Evolutionary conservation across 2,113 vertebrate genomes (phyloP).

Genomic region (Rhabdornis inornatus): DNA sequence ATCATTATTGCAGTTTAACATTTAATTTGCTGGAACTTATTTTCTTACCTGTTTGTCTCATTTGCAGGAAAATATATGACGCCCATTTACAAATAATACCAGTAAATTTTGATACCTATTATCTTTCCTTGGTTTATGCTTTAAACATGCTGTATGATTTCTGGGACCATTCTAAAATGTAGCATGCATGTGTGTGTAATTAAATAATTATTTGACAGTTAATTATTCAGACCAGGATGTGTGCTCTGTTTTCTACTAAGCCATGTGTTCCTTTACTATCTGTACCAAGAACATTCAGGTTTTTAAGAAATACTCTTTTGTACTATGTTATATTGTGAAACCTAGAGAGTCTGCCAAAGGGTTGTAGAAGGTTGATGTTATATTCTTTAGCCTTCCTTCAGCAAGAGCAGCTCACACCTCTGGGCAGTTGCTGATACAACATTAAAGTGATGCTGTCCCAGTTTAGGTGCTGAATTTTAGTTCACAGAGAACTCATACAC

Average conservation of each 20-base stretch:
- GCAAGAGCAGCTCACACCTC: neutral
- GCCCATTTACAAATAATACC: neutral
- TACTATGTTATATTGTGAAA: neutral
- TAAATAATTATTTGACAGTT: neutral
- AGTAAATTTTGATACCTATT: neutral
- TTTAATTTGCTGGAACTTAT: conserved; percentile 4
- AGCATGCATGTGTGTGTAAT: neutral
- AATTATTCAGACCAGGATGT: neutral
- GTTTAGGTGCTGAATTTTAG: neutral
- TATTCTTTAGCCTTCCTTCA: neutral
- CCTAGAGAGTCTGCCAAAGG: neutral
- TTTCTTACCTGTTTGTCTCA: neutral
- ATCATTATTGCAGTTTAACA: neutral
- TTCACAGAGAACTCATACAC: neutral
- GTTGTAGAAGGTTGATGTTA: neutral
- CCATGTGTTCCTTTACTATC: neutral
- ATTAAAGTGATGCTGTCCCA: neutral
- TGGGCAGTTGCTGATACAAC: neutral
- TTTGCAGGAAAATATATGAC: neutral
- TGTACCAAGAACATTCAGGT: neutral
- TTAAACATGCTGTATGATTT: neutral
- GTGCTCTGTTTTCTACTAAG: neutral
- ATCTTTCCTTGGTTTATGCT: neutral
- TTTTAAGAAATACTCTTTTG: neutral
- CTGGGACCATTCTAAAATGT: neutral